phyloP scores from a whole-genome alignment of 2,797 vertebrate genomes.

The Ataeniobius toweri region DNA sequence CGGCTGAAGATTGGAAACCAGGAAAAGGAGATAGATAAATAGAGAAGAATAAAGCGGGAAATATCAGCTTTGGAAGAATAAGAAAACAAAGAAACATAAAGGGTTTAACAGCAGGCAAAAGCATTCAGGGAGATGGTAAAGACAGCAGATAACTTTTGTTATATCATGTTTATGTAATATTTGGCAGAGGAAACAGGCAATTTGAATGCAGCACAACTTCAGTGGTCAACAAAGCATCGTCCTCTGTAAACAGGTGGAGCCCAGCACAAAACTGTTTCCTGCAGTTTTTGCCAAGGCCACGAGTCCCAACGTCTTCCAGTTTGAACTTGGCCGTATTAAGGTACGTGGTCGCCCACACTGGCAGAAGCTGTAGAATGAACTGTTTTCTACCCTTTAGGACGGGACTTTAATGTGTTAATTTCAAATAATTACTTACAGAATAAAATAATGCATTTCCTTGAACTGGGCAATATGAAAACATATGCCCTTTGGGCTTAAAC shows the following conservation, averaged over 20 bases:
- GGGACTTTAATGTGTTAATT: too few species aligned
- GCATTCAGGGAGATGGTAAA: neutral
- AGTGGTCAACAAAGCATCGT: neutral
- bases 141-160: neutral
- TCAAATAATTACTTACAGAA: neutral
- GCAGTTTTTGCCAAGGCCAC: slow-evolving; percentile 96
- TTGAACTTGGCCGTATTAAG: slow-evolving; percentile 93
- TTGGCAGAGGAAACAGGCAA: neutral
- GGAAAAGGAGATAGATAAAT: neutral
- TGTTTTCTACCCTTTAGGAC: neutral
- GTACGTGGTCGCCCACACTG: slow-evolving; percentile 66
- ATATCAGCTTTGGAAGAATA: neutral
- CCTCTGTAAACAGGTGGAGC: slow-evolving; percentile 85
- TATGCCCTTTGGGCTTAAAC: too few species aligned
- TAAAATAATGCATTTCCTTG: neutral
- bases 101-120: neutral
- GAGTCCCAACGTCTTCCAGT: slow-evolving; percentile 94
- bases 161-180: neutral
- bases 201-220: neutral
- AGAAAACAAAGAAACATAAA: neutral
- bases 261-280: slow-evolving; percentile 94
- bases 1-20: neutral
- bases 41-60: neutral
- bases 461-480: neutral
- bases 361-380: neutral